A percentile compares a stretch with the other conserved stretches of the same genome.
phyloP scores from a whole-genome alignment of 2,113 vertebrate genomes.

The Barbus barbus region DNA sequence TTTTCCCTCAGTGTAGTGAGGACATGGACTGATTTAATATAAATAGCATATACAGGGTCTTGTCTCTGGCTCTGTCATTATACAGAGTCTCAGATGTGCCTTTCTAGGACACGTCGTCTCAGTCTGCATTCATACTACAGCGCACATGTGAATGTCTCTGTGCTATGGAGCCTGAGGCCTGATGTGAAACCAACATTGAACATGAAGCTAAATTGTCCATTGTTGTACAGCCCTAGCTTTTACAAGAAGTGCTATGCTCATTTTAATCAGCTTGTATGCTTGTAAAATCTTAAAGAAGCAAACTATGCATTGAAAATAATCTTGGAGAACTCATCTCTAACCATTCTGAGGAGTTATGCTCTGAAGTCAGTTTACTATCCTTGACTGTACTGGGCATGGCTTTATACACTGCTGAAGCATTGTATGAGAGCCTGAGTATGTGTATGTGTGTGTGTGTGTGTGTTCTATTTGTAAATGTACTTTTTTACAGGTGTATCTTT shows the following conservation, averaged over 20 bases:
- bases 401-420: not conserved
- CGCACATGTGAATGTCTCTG: not conserved
- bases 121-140: conserved; percentile 11
- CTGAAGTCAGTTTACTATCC: no score
- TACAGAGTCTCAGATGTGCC: conserved; percentile 1
- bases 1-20: not conserved
- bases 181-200: not conserved
- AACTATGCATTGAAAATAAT: conserved; percentile 4
- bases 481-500: no score
- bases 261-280: not conserved
- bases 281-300: conserved; percentile 3
- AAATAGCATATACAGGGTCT: not conserved
- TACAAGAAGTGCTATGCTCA: not conserved
- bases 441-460: not conserved
- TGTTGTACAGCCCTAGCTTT: not conserved
- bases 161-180: not conserved
- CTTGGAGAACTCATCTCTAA: no score
- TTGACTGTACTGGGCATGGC: no score
- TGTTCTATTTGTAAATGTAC: no score
- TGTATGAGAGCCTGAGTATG: not conserved
- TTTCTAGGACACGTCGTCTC: not conserved
- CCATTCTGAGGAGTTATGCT: no score
- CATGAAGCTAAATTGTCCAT: not conserved
- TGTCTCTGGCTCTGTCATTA: not conserved
- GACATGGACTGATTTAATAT: not conserved